Evolutionary conservation across 1,140 invertebrate genomes (phyloP), one percentile per base, ranked within the genome.

Genomic region (Drosophila busckii): DNA sequence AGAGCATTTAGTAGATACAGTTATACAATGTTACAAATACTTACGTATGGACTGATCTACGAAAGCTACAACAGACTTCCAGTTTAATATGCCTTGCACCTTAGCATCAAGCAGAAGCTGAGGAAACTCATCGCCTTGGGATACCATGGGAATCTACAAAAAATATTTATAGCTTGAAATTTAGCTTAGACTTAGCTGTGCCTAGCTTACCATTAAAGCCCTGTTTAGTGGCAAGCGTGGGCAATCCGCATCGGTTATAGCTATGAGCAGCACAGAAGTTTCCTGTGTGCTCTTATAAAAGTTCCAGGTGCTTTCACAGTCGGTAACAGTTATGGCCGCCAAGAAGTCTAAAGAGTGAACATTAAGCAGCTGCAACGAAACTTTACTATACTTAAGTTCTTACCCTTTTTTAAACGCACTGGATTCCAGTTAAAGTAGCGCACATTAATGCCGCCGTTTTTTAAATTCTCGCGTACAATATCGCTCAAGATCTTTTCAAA

Each of bases 101-200:
- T 93, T 89, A 8, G 94, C 86, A 86, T 95, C 94, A 0, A 94
- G 87, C 6, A 95, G 78, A 3, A 95, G 87, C 88, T 95, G 94
- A 0, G 93, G 90, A 25, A 95, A 75, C 86, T 95, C 94, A 32
- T 92, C 88, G 2, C 93, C 92, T 2, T 88, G 86, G 1, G 88
- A 85, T 2, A 92, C 84, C 35, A 93, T 85, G 0, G 94, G 94
- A 16, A 94, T 76, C 85, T 87, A 15, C 0, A 1, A 3, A 17
- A 16, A 2, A 1, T n/a, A n/a, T n/a, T n/a, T n/a, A n/a, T n/a
- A n/a, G n/a, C n/a, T n/a, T n/a, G n/a, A n/a, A n/a, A n/a, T n/a
- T n/a, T n/a, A n/a, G n/a, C n/a, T n/a, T n/a, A n/a, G n/a, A n/a
- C n/a, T n/a, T n/a, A n/a, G n/a, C n/a, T n/a, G 19, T 25, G 20